A percentile compares a stretch with the other conserved stretches of the same genome.
Evolutionary conservation across 53 echinoderm and acorn worm genomes (phyloP).

Genomic region (Patiria pectinifera): DNA sequence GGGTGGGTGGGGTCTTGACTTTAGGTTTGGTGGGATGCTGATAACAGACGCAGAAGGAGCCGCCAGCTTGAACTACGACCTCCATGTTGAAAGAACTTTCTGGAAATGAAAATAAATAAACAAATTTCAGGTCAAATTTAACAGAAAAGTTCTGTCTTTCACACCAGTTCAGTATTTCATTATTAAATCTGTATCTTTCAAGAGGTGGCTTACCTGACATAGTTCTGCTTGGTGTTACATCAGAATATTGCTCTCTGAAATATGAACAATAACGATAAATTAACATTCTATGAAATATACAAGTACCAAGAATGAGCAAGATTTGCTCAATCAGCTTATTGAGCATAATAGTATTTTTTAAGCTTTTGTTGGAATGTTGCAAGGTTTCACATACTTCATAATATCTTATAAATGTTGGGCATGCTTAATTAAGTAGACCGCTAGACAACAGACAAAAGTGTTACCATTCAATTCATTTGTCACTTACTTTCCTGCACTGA

Average conservation of each 20-base stretch:
- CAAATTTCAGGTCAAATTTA: not conserved
- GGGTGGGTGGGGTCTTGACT: not conserved
- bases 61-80: constrained; percentile 79
- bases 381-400: too few relatives aligned
- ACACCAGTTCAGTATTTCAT: not conserved
- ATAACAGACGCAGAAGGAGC: constrained; percentile 90
- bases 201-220: constrained; percentile 49
- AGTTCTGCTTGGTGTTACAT: constrained; percentile 57
- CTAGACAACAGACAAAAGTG: too few relatives aligned
- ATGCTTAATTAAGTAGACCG: too few relatives aligned
- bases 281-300: not conserved
- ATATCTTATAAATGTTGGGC: too few relatives aligned
- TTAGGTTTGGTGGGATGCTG: constrained; percentile 76
- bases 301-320: not conserved
- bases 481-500: constrained; percentile 34
- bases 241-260: constrained; percentile 49
- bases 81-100: constrained; percentile 90
- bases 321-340: not conserved
- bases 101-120: constrained; percentile 1
- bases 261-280: not conserved
- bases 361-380: too few relatives aligned
- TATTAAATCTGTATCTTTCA: not conserved
- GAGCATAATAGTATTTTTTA: too few relatives aligned
- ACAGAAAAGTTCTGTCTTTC: not conserved
- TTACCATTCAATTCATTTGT: too few relatives aligned